Evolutionary conservation across 2,888 invertebrate genomes (phyloP), one percentile per base, ranked within the genome.

Genomic region (Elegia similella): DNA sequence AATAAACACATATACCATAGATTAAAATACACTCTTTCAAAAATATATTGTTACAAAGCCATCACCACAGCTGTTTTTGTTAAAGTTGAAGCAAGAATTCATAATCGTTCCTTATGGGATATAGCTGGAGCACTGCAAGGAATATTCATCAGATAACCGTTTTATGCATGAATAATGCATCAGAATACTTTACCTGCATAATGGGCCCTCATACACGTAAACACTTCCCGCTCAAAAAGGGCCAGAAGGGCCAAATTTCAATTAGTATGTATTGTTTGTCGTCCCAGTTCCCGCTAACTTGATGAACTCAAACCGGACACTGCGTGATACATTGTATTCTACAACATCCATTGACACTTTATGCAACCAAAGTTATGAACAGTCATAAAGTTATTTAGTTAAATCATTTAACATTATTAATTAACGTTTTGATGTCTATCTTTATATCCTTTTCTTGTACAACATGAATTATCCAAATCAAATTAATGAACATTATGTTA

Each of bases 101-200:
- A 38, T 38, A 38, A 38, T 34, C 38, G 12, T 48, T 38, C 48
- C 48, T 15, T 56, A 6, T 48, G 48, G 48, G 29, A 56, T 42
- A 56, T 16, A 10, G 32, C 15, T 48, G 38, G 59, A 56, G 60
- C 52, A 58, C 61, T 64, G 64, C 46, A 30, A 53, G 60, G 67
- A 68, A 68, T 70, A 69, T 69, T 67, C 68, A 69, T 66, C 64
- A 66, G 66, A 61, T 68, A 68, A 69, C 67, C 60, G 67, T 57
- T 58, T 57, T 54, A 52, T 62, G 58, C 60, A 68, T 70, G 69
- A 68, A 70, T 72, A 56, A 69, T 70, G 70, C 67, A 70, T 61
- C 53, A 50, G 52, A 55, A 62, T 56, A 59, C 65, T 62, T 65
- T 57, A 59, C 62, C 59, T 70, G 69, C 67, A 70, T 67, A 66